Percentiles rank a stretch among this genome's conserved stretches.
phyloP scores from a whole-genome alignment of 1,140 invertebrate genomes.

The Papilio polyxenes region DNA sequence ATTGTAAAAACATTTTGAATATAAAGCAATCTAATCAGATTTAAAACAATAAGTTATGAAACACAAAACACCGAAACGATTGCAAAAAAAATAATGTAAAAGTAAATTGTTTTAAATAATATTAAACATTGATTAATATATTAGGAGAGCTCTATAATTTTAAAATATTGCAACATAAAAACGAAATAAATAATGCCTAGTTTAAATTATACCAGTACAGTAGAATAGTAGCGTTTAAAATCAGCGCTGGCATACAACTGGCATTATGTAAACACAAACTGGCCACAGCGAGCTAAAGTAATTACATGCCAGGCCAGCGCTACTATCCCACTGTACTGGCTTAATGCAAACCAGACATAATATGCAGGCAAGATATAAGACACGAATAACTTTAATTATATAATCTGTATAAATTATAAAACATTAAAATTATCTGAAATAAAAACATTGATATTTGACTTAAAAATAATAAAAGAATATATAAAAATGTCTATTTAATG shows the following conservation, averaged over 20 bases:
- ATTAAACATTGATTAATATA: constrained; percentile 55
- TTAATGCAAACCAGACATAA: background rate
- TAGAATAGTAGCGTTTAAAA: no score
- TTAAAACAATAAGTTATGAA: constrained; percentile 76
- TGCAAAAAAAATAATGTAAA: constrained; percentile 14
- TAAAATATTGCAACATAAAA: constrained; percentile 49
- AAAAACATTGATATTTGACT: constrained; percentile 12
- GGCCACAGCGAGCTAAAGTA: no score
- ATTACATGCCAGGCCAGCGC: no score
- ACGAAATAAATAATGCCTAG: constrained; percentile 44
- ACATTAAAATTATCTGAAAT: constrained; percentile 27
- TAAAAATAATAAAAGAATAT: background rate
- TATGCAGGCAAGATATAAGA: constrained; percentile 65
- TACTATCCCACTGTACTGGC: background rate
- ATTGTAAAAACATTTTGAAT: constrained; percentile 44
- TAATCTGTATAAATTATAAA: constrained; percentile 41
- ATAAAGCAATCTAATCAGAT: constrained; percentile 69
- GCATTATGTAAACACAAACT: no score
- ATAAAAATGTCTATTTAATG: background rate
- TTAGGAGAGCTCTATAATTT: constrained; percentile 46
- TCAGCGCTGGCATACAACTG: no score
- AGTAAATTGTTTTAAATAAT: constrained; percentile 50
- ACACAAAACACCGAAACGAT: constrained; percentile 59
- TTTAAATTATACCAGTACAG: no score
- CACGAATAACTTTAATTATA: constrained; percentile 56